phyloP scores from a whole-genome alignment of 2,888 invertebrate species.

The Xestia ashworthii region DNA sequence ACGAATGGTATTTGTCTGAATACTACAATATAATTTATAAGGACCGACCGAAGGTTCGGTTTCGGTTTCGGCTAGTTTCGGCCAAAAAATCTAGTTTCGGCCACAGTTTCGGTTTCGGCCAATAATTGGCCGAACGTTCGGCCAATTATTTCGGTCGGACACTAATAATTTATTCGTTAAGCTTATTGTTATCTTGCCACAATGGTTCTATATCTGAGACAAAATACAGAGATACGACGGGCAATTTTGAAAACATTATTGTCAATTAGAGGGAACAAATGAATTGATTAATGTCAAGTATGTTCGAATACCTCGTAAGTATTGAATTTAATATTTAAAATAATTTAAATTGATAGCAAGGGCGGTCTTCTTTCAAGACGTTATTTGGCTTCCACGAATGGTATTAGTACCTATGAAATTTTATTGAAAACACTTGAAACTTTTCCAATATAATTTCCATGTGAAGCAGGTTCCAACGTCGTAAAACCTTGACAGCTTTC shows the following conservation, averaged over 20 bases:
- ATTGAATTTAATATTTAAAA: constrained; percentile 15
- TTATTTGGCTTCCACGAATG: neutral
- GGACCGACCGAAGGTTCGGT: too few species aligned
- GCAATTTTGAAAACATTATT: constrained; percentile 32
- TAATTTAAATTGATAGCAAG: neutral
- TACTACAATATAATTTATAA: neutral
- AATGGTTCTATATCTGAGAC: constrained; percentile 2
- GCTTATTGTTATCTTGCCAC: constrained; percentile 16
- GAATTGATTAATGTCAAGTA: neutral
- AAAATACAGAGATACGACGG: constrained; percentile 23
- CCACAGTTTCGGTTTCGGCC: too few species aligned
- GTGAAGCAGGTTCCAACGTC: constrained; percentile 26
- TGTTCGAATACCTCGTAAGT: neutral
- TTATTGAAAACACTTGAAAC: constrained; percentile 19
- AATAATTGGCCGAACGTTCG: too few species aligned
- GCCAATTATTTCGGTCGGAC: too few species aligned
- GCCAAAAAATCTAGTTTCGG: too few species aligned
- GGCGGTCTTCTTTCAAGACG: constrained; percentile 8
- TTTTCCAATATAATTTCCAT: constrained; percentile 31
- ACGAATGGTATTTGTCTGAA: neutral
- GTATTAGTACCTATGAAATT: constrained; percentile 19
- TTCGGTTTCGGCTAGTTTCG: too few species aligned
- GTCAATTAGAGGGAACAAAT: constrained; percentile 24
- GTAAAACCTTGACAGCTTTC: constrained; percentile 44
- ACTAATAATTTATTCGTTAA: neutral